Evolutionary conservation across 2,113 vertebrate species (phyloP), one percentile per base, ranked within the genome.

Genomic region (Poecile atricapillus): DNA sequence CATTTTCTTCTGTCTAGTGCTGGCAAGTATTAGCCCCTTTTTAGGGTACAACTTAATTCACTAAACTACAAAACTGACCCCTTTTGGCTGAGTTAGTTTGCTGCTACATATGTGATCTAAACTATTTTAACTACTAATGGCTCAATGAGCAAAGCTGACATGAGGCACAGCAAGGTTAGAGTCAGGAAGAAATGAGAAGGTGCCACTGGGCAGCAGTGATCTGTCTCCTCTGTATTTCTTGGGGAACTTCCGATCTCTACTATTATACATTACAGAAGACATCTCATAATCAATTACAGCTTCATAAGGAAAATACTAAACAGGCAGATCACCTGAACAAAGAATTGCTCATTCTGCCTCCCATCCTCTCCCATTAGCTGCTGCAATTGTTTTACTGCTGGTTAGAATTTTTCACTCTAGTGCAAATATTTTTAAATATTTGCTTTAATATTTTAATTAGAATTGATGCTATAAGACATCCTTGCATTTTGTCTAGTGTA

Each of bases 71-170:
- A 67, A 93, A 89, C 0, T 5, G 25, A 50, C 33, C 19, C 9
- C 30, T 87, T 94, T n/a, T 64, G 62, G 14, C 44, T 21, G 15
- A 87, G 13, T 16, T 70, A 31, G 18, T 60, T 71, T 79, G 67
- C 70, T 91, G 41, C 22, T 71, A 49, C 11, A 20, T 6, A 7
- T 15, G 24, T 31, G 13, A 22, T 44, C 27, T 79, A 64, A 47
- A 56, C 28, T 8, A 65, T 7, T 75, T 75, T 50, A 50, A 37
- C 1, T 12, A 63, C 39, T 22, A 53, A 49, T 0, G 0, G 81
- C 49, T 91, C 59, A 79, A 17, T 10, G 75, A 68, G 24, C 53
- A 64, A 71, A 88, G 75, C 23, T 71, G 67, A 71, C 41, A 18
- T 0, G 30, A 79, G 7, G 63, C 3, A 11, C 39, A 60, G 47